A percentile compares a stretch with the other conserved stretches of the same genome.
Conservation (phyloP, 37 sponge, comb jelly and placozoan species). For the Hormiphora californensis region DNA sequence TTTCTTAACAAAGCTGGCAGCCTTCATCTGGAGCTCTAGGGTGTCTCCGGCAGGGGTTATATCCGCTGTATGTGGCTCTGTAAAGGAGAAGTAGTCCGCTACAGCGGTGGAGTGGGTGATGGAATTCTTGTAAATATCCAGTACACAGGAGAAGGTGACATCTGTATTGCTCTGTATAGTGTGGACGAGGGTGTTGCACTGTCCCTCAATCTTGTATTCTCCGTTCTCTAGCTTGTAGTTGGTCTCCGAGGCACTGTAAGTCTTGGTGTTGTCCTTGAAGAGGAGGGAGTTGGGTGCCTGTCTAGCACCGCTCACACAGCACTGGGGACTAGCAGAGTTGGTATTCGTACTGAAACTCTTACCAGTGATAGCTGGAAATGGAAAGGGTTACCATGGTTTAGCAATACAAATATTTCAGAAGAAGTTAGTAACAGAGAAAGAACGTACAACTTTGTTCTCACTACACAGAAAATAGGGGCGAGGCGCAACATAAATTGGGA, state of each 20-base stretch:
- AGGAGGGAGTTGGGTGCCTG: background rate
- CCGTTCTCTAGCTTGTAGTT: background rate
- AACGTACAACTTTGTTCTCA: too few relatives aligned
- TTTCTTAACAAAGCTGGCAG: background rate
- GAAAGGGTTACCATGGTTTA: too few relatives aligned
- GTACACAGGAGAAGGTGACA: background rate
- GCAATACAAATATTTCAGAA: too few relatives aligned
- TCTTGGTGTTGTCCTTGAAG: slow-evolving; percentile 2
- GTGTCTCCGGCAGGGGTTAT: too few relatives aligned
- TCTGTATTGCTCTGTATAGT: background rate
- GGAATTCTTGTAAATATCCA: background rate
- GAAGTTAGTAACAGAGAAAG: too few relatives aligned
- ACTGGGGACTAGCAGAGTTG: background rate
- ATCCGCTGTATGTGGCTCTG: background rate
- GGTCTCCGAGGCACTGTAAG: background rate
- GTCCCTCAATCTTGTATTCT: background rate
- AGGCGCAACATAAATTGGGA: background rate
- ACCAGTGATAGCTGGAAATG: background rate
- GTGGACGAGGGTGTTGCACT: background rate
- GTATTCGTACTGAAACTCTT: background rate
- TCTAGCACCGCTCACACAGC: background rate
- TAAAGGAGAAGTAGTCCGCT: background rate
- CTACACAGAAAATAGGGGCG: too few relatives aligned
- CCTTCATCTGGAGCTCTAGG: background rate
- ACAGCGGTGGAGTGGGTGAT: background rate